Evolutionary conservation across 2,113 vertebrate genomes (phyloP).

Genomic region (Meriones unguiculatus): DNA sequence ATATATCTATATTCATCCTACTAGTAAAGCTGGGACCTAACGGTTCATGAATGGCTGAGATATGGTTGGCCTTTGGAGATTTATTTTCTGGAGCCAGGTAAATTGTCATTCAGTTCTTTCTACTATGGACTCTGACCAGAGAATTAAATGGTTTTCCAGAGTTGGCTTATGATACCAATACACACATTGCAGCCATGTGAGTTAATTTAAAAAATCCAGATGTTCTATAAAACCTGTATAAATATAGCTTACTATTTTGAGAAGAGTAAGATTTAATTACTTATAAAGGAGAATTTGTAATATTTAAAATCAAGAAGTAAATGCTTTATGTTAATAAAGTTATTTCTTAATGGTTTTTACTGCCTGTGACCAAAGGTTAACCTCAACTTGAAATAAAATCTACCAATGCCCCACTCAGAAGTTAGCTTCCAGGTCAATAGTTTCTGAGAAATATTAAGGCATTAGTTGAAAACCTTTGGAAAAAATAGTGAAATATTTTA

Average conservation of each 20-base stretch:
- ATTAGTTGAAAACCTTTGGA: constrained; percentile 11
- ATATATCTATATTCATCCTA: constrained; percentile 80
- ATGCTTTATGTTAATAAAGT: constrained; percentile 14
- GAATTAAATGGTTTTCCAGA: constrained; percentile 77
- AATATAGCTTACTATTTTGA: not conserved
- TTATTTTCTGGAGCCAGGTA: constrained; percentile 85
- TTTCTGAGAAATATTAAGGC: not conserved
- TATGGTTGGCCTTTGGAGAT: constrained; percentile 83
- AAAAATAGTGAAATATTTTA: constrained; percentile 31
- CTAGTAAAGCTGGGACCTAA: constrained; percentile 82
- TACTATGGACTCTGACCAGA: constrained; percentile 78
- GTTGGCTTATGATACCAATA: constrained; percentile 58
- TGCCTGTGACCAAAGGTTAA: not conserved
- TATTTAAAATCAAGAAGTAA: constrained; percentile 17
- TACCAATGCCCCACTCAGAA: not conserved
- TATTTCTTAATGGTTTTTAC: constrained; percentile 16
- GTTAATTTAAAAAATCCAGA: not conserved
- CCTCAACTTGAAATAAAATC: not conserved
- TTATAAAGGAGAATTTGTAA: constrained; percentile 12
- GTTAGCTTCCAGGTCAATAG: not conserved
- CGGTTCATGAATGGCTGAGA: constrained; percentile 87
- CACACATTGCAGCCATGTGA: not conserved
- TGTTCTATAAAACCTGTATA: not conserved
- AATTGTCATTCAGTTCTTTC: constrained; percentile 80
- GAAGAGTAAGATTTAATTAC: not conserved